Conservation (phyloP, 2,797 vertebrate genomes). For the Smutsia gigantea region DNA sequence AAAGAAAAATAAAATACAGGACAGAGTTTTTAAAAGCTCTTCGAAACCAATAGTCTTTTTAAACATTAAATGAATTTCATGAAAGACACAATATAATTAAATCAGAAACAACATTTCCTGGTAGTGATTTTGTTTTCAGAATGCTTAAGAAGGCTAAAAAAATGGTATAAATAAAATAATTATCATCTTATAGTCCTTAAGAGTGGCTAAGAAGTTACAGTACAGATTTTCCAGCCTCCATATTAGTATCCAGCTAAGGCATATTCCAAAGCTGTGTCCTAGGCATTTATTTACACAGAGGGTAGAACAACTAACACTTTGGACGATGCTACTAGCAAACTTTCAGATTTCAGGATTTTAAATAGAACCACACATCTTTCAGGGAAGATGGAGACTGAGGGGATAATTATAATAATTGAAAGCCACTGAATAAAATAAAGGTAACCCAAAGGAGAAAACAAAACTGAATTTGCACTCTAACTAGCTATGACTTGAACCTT, state of each 20-base stretch:
- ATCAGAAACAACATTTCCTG: not conserved
- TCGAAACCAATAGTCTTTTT: not conserved
- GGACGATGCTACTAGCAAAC: not conserved
- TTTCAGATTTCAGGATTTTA: not conserved
- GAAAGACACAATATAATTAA: not conserved
- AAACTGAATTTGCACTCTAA: not conserved
- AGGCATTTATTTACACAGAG: not conserved
- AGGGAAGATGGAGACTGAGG: not conserved
- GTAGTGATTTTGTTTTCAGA: not conserved
- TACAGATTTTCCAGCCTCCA: not conserved
- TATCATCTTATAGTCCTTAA: not conserved
- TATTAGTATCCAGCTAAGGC: not conserved
- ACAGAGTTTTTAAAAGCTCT: not conserved
- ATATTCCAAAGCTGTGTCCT: not conserved
- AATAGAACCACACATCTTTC: not conserved
- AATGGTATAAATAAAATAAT: not conserved
- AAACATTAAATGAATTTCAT: not conserved
- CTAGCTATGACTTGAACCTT: not conserved
- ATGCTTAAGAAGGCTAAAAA: not conserved
- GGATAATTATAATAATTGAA: not conserved
- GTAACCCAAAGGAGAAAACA: not conserved
- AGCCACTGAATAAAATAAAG: not conserved
- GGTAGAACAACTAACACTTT: not conserved
- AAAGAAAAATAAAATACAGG: not conserved
- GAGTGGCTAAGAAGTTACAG: not conserved